These are phyloP conservation scores for Lepilemur septentrionalis DNA, from an alignment of 2,797 vertebrate species.

Conservation along the genomic window DNA sequence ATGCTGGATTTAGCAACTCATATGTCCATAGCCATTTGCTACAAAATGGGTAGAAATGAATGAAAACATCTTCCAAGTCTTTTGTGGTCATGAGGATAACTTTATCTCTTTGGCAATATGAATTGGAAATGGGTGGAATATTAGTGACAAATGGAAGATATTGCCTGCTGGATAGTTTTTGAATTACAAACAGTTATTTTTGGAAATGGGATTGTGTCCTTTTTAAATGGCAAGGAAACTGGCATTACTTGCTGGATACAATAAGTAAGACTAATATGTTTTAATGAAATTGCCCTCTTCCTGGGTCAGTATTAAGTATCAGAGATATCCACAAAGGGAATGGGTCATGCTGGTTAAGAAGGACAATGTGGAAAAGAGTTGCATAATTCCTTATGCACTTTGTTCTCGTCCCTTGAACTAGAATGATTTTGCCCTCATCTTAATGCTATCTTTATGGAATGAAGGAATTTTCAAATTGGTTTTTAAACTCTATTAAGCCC, in stretches of 20 bases:
- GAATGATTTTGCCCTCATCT: conserved; percentile 10
- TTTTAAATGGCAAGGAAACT: conserved; percentile 50
- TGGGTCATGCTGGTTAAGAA: neutral
- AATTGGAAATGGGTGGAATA: conserved; percentile 44
- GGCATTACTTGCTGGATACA: conserved; percentile 22
- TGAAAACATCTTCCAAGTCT: conserved; percentile 25
- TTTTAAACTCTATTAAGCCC: conserved; percentile 61
- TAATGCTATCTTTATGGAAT: conserved; percentile 60
- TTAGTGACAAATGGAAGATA: conserved; percentile 51
- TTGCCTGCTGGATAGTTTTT: conserved; percentile 20
- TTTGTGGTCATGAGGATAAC: conserved; percentile 11
- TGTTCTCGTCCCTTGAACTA: neutral
- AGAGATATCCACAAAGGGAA: neutral
- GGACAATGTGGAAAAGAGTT: neutral
- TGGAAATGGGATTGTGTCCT: conserved; percentile 29
- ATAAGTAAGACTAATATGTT: conserved; percentile 44
- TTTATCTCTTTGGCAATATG: conserved; percentile 13
- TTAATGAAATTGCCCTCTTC: neutral
- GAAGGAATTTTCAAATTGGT: conserved; percentile 68
- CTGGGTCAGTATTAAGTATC: conserved; percentile 14
- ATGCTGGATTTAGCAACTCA: conserved; percentile 16
- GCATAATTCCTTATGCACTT: conserved; percentile 44
- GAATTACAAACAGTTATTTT: conserved; percentile 55
- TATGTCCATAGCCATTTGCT: neutral
- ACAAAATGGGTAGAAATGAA: conserved; percentile 41